phyloP scores from a whole-genome alignment of 2,113 vertebrate genomes.

The Microcebus lehilahytsara region DNA sequence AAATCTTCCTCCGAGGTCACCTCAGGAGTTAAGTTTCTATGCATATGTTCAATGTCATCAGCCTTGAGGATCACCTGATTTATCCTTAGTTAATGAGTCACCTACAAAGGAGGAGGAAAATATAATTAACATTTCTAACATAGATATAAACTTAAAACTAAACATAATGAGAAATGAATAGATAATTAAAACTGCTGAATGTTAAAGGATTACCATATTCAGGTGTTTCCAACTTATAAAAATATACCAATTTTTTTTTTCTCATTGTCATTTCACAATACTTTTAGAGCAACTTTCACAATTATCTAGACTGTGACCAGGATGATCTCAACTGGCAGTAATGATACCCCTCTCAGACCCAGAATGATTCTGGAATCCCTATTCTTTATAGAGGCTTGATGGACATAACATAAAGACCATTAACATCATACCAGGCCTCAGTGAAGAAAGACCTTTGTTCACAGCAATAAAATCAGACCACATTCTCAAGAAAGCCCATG shows the following conservation, averaged over 20 bases:
- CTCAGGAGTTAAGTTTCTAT: constrained; percentile 74
- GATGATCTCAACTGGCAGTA: background rate
- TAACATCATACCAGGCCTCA: background rate
- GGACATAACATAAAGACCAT: background rate
- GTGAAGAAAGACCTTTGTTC: background rate
- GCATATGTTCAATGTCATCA: constrained; percentile 66
- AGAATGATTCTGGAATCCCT: background rate
- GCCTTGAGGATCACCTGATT: constrained; percentile 78
- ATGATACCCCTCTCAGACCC: background rate
- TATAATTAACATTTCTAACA: constrained; percentile 71
- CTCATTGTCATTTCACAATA: background rate
- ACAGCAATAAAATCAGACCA: background rate
- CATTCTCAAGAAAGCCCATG: background rate
- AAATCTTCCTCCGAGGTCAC: constrained; percentile 79
- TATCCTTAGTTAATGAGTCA: constrained; percentile 84
- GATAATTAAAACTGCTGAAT: constrained; percentile 42
- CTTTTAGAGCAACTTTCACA: background rate
- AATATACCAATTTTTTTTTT: background rate
- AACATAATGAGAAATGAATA: constrained; percentile 30
- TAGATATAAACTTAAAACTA: constrained; percentile 15
- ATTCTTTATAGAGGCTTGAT: background rate
- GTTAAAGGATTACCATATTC: background rate
- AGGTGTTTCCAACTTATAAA: background rate
- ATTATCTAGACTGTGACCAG: background rate
- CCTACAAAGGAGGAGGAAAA: constrained; percentile 85